These are phyloP conservation scores for Daphoenositta chrysoptera DNA, from an alignment of 2,113 vertebrate genomes.

Conservation along the genomic window DNA sequence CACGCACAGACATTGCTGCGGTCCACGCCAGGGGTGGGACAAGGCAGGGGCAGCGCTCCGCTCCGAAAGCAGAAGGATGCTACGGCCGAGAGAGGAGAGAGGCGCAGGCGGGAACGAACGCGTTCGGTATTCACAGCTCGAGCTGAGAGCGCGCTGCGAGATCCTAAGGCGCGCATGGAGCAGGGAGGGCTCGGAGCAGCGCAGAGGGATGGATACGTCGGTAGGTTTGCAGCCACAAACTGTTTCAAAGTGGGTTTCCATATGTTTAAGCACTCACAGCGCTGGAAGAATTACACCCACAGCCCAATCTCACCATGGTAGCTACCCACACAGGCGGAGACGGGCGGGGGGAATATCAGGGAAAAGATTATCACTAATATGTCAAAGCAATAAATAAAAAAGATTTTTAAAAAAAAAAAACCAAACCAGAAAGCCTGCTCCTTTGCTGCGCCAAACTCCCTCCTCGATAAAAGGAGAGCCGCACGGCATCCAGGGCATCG, in stretches of 20 bases:
- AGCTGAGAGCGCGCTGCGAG: not conserved
- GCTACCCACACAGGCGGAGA: slow-evolving; percentile 69
- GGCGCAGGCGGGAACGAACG: not conserved
- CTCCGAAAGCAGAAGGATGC: not conserved
- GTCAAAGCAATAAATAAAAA: slow-evolving; percentile 10
- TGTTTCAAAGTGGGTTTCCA: slow-evolving; percentile 57
- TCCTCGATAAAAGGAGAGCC: not conserved
- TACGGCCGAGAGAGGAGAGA: not conserved
- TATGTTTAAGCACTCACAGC: slow-evolving; percentile 35
- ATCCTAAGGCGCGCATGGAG: not conserved
- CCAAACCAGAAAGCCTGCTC: not conserved
- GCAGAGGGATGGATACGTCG: not conserved
- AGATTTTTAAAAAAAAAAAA: not conserved
- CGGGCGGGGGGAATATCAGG: not conserved
- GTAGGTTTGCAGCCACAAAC: slow-evolving; percentile 49
- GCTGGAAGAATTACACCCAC: slow-evolving; percentile 71
- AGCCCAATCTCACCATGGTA: slow-evolving; percentile 61
- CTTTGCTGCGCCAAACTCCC: not conserved
- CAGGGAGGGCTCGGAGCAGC: not conserved
- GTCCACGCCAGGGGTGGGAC: not conserved
- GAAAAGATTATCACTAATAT: slow-evolving; percentile 5
- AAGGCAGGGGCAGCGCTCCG: not conserved
- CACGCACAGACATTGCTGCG: not conserved
- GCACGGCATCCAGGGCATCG: fast-evolving
- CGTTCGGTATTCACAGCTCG: not conserved